Base-by-base conservation (phyloP, 2,888 invertebrate genomes). In the Lasioglossum leucozonium region DNA sequence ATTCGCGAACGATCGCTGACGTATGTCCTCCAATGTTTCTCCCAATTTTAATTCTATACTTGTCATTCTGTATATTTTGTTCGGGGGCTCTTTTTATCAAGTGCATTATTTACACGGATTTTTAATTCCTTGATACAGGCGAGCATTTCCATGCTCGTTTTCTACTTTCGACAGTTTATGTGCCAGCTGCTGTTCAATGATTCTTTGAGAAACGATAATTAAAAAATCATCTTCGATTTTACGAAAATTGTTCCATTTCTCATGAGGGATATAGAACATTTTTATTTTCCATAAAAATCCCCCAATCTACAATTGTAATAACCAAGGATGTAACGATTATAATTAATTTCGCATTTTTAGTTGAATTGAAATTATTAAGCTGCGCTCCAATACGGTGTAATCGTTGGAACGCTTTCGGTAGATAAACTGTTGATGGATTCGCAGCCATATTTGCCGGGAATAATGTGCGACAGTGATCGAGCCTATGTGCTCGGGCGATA, bases 1-100 rank as follows among this genome's bases (percentile, higher is more conserved):
- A 34, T 75, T 67, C 75, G 82, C 78, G 82, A 72, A 37, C 82
- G 85, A 87, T 87, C 85, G 47, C 85, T 82, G 87, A 65, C 67
- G 2, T 26, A 1, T 62, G 26, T 62, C 16, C 26, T 30, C 5
- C 16, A 16, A 62, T 16, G 16, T 62, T 62, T 16, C 16, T 30
- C 8, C 16, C 2, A 30, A 30, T 62, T 30, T 62, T 0, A 62
- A 16, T 30, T 62, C 62, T 30, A 8, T 62, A 30, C 30, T 62
- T 62, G 30, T 30, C 13, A 16, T 30, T 30, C 6, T 62, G 16
- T 30, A 2, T 13, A 30, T 62, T 30, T 62, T 22, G 6, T 30
- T 16, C 5, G 26, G n/a, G n/a, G n/a, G 4, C n/a, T 11, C n/a
- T n/a, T 55, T 55, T n/a, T 55, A n/a, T n/a, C 55, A n/a, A n/a